Evolutionary conservation across 37 sponge, comb jelly and placozoan species (phyloP).

Genomic region (Spongilla lacustris): DNA sequence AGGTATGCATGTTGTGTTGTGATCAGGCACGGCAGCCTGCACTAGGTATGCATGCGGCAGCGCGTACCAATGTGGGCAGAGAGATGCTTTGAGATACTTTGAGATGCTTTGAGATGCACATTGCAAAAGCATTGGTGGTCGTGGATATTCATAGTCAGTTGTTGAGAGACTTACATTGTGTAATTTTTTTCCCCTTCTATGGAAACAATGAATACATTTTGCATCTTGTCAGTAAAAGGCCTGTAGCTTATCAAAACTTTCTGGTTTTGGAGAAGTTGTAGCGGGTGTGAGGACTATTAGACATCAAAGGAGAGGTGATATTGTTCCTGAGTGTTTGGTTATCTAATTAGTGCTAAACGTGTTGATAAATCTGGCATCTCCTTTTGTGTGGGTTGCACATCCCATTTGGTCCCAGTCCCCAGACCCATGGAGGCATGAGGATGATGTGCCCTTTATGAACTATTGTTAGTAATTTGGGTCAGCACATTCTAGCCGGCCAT

Average conservation of each 20-base stretch:
- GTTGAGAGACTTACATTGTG: background rate
- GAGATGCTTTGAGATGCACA: background rate
- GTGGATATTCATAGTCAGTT: background rate
- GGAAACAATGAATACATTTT: background rate
- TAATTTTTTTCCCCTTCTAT: background rate
- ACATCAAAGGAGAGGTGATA: too few species aligned
- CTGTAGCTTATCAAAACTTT: too few species aligned
- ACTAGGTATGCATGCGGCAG: background rate
- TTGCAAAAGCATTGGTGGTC: constrained; percentile 1
- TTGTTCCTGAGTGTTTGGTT: background rate
- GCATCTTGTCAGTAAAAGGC: too few species aligned
- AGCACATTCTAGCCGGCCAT: background rate
- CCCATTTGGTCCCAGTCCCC: background rate
- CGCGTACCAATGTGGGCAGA: too few species aligned
- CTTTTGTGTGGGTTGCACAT: background rate
- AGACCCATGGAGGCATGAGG: background rate
- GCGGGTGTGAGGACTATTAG: too few species aligned
- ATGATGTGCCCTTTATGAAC: background rate
- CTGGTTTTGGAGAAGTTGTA: too few species aligned
- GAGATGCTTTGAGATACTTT: too few species aligned
- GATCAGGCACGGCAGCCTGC: background rate
- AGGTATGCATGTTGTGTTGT: background rate
- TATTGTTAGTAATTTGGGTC: background rate
- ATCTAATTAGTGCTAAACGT: background rate
- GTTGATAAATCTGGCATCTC: too few species aligned